Percentiles rank a stretch among this genome's conserved stretches.
Conservation (phyloP, 2,113 vertebrate species). For the Antechinus flavipes region DNA sequence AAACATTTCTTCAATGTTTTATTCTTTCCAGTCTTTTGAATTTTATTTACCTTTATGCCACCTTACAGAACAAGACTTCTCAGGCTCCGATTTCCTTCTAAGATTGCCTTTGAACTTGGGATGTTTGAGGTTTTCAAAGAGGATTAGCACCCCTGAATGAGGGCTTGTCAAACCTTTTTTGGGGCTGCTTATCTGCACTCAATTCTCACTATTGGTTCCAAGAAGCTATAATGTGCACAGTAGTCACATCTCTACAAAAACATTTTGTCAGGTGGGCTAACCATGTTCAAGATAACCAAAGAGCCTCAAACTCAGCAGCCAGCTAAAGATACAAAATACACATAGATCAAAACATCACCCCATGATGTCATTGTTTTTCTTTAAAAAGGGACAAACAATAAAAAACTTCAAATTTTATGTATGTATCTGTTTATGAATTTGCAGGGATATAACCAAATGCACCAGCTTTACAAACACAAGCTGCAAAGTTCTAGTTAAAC, state of each 20-base stretch:
- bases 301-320: not conserved
- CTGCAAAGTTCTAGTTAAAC: no score
- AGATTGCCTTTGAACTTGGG: not conserved
- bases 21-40: not conserved
- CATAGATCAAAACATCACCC: no score
- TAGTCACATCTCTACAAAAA: not conserved
- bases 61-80: not conserved
- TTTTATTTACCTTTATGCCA: not conserved
- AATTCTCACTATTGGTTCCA: not conserved
- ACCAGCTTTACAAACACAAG: no score
- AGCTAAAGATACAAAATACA: not conserved
- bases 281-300: not conserved
- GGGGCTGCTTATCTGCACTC: not conserved
- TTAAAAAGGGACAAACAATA: no score
- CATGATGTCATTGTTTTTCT: no score
- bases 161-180: not conserved
- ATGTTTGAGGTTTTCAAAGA: not conserved
- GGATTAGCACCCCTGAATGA: no score
- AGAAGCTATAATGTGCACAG: not conserved
- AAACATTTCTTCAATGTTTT: not conserved
- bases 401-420: no score
- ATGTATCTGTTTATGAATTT: no score
- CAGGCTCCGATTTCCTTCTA: not conserved
- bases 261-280: not conserved
- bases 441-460: no score